A percentile compares a stretch with the other conserved stretches of the same genome.
Evolutionary conservation across 2,113 vertebrate species (phyloP).

Genomic region (Eurypyga helias): DNA sequence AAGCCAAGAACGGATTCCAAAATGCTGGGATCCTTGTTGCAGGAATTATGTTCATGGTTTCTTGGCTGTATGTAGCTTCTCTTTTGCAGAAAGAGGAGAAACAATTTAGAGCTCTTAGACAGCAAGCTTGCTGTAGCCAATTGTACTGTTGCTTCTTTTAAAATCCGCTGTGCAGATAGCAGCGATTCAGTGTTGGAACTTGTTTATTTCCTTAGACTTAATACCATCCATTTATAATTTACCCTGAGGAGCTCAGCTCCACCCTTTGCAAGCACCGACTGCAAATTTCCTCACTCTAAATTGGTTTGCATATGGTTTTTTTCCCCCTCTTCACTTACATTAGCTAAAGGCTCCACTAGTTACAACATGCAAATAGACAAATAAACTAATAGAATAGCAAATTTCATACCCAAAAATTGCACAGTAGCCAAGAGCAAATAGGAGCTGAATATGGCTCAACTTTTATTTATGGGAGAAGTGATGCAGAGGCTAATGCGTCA

Average conservation of each 20-base stretch:
- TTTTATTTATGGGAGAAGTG: neutral
- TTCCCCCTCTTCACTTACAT: neutral
- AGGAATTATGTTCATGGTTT: neutral
- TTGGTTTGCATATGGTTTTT: conserved; percentile 20
- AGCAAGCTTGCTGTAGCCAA: neutral
- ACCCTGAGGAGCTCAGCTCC: conserved; percentile 63
- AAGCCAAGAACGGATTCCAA: conserved; percentile 27
- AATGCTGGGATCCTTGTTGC: neutral
- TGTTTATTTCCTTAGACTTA: conserved; percentile 62
- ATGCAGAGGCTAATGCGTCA: neutral
- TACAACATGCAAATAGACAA: conserved; percentile 16
- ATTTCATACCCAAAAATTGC: neutral
- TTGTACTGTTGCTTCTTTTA: conserved; percentile 18
- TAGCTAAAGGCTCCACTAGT: conserved; percentile 28
- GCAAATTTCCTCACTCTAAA: conserved; percentile 54
- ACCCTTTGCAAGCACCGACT: conserved; percentile 54
- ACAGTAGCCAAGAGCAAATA: neutral
- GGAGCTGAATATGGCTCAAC: neutral
- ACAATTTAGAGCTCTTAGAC: neutral
- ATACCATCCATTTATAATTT: conserved; percentile 47
- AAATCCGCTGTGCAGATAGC: neutral
- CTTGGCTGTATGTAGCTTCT: neutral
- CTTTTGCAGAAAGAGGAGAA: neutral
- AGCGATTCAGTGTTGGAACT: neutral
- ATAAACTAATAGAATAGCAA: conserved; percentile 15